Base-by-base conservation (phyloP, 2,797 vertebrate genomes). In the Miichthys miiuy region DNA sequence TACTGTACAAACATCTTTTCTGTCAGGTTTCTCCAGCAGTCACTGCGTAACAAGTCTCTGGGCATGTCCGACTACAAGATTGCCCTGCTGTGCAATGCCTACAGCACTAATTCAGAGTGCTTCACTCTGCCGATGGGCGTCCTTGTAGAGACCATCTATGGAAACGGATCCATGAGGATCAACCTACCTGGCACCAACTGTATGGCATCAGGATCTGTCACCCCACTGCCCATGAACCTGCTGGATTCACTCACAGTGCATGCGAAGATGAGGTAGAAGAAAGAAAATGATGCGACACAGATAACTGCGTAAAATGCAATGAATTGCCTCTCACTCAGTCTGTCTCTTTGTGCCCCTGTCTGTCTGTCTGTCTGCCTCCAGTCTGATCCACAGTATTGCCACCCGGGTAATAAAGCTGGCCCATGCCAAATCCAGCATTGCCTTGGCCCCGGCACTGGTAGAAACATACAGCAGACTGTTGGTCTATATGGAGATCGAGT, bases 401-500 rank as follows among this genome's bases (percentile, higher is more conserved):
- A 99, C 98, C 0, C 95, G 98, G 50, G 98, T 99, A 41, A 99
- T 99, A 84, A 99, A 99, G 92, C 85, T 99, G 92, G 98, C 98
- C 77, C 97, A 98, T 11, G 96, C 98, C n/a, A 99, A 99, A 88
- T 97, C 98, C 74, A 98, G 96, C 74, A 62, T 97, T 30, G 97
- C 98, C 7, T 92, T 99, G 93, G 98, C 98, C 38, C 98, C 98
- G 13, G 98, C 98, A 10, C 95, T 99, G 58, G 98, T 99, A 81
- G 98, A 99, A 92, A 99, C 98, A 0, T 99, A 99, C 85, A 99
- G 98, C 92, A 95, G 98, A 57, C 95, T 99, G 82, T 84, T 99
- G 94, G 98, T 99, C 88, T 99, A 99, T 76, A 99, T 99, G 98
- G 98, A 99, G 95, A 99, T 99, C 55, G 98, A 99, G 80, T 99